These are phyloP conservation scores for Limnephilus auricula DNA, from an alignment of 2,888 invertebrate genomes.

Conservation along the genomic window DNA sequence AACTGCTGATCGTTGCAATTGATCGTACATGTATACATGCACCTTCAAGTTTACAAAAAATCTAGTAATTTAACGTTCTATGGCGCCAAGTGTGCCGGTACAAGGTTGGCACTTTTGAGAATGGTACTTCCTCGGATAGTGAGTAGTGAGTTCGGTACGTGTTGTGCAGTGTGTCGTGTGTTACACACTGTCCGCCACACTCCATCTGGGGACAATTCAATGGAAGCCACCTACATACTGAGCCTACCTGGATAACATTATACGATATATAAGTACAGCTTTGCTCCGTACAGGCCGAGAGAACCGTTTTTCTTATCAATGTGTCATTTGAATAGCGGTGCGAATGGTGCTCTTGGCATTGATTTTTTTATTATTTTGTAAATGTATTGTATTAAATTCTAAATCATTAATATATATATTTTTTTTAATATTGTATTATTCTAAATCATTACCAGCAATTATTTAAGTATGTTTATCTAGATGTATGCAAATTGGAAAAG, in stretches of 20 bases:
- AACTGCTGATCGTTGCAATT: no score
- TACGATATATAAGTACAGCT: background rate
- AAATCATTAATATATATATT: no score
- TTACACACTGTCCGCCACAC: background rate
- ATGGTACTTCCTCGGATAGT: background rate
- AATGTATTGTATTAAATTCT: no score
- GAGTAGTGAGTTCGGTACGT: background rate
- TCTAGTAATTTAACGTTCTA: background rate
- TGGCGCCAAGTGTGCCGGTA: background rate
- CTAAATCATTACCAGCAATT: no score
- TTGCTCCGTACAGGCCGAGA: background rate
- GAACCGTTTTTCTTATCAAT: background rate
- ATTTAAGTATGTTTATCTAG: no score
- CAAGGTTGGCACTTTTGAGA: background rate
- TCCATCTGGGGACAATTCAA: constrained; percentile 15
- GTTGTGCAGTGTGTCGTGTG: background rate
- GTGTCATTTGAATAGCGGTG: background rate
- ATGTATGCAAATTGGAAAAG: no score
- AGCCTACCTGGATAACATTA: background rate
- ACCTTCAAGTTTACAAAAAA: background rate
- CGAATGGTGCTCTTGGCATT: background rate
- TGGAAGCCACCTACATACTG: background rate
- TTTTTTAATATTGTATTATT: no score
- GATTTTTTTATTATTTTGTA: background rate
- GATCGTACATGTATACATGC: no score